phyloP scores from a whole-genome alignment of 2,113 vertebrate genomes.

The Thalassarche chlororhynchos region DNA sequence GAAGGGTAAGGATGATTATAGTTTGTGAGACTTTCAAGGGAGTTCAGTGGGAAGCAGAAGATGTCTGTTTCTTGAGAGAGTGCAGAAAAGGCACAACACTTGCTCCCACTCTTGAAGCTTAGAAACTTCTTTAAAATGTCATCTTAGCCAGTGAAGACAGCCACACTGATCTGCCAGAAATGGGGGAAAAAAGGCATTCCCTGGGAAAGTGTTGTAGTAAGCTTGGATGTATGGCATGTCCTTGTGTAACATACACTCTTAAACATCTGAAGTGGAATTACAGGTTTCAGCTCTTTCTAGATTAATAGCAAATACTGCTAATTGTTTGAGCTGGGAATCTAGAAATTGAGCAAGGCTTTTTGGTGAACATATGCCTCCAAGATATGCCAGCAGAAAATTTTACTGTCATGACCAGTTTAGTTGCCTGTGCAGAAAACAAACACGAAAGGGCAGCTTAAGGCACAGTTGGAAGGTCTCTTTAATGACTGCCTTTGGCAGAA shows the following conservation, averaged over 20 bases:
- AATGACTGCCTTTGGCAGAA: slow-evolving; percentile 23
- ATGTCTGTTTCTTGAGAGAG: neutral
- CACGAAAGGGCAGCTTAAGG: neutral
- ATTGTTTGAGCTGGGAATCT: neutral
- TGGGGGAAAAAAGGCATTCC: neutral
- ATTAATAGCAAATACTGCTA: neutral
- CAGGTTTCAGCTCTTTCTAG: neutral
- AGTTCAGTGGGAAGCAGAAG: neutral
- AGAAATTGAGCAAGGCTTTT: neutral
- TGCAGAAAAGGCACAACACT: neutral
- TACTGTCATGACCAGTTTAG: slow-evolving; percentile 10
- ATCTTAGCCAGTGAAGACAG: neutral
- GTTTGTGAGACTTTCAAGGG: neutral
- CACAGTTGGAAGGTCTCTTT: slow-evolving; percentile 6
- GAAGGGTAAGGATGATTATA: neutral
- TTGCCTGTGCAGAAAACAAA: slow-evolving; percentile 37
- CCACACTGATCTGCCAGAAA: neutral
- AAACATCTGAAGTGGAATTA: neutral
- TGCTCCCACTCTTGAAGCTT: neutral
- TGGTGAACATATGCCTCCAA: neutral
- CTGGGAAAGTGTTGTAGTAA: neutral
- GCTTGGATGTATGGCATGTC: neutral
- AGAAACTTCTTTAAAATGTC: neutral
- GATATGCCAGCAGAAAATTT: neutral
- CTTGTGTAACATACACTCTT: neutral